A percentile compares a stretch with the other conserved stretches of the same genome.
Conservation (phyloP, 2,797 vertebrate species). For the Enoplosus armatus region DNA sequence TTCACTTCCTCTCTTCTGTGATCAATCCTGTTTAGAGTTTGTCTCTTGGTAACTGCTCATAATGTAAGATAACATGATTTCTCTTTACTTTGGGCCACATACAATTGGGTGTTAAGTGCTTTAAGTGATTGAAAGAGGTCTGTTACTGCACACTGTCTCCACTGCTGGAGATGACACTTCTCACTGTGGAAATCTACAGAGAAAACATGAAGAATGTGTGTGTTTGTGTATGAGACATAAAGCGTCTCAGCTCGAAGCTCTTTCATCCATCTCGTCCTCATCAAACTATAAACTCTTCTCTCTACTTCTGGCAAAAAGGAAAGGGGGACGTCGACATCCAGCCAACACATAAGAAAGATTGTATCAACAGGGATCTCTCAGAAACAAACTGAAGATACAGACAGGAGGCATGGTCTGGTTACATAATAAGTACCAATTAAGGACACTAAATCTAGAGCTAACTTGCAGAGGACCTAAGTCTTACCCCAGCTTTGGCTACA, state of each 20-base stretch:
- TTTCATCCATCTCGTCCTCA: conserved; percentile 25
- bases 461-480: background rate
- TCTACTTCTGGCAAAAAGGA: conserved; percentile 13
- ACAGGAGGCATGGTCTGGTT: background rate
- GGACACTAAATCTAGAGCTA: background rate
- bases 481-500: background rate
- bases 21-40: conserved; percentile 6
- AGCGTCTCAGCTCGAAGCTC: background rate
- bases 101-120: conserved; percentile 6
- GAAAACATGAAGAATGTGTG: conserved; percentile 19
- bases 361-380: background rate
- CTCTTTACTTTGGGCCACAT: background rate
- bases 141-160: background rate
- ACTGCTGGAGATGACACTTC: background rate
- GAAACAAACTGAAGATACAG: background rate
- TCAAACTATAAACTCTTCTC: conserved; percentile 9
- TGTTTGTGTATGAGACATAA: conserved; percentile 30
- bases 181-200: conserved; percentile 6
- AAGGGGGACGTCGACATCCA: conserved; percentile 1
- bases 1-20: background rate
- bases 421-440: background rate
- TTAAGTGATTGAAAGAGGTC: conserved; percentile 16
- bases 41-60: conserved; percentile 16
- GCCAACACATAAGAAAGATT: conserved; percentile 5
- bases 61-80: conserved; percentile 27